These are phyloP conservation scores for Corvus hawaiiensis DNA, from an alignment of 2,113 vertebrate species.

Conservation along the genomic window DNA sequence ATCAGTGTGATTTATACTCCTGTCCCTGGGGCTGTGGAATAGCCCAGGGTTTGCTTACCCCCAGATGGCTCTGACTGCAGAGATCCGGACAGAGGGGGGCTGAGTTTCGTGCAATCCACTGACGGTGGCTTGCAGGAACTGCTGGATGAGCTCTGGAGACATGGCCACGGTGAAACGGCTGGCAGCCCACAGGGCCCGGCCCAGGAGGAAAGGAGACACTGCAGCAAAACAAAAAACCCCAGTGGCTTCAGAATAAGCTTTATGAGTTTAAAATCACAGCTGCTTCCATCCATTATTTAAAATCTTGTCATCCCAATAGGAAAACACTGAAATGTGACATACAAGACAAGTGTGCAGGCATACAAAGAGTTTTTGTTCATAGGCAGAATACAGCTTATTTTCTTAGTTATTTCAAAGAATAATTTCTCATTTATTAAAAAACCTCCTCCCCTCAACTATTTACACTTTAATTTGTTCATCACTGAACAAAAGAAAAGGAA, in stretches of 20 bases:
- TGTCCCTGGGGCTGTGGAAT: not conserved
- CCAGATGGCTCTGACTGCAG: conserved; percentile 95
- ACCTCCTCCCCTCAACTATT: not conserved
- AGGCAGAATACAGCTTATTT: not conserved
- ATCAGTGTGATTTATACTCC: not conserved
- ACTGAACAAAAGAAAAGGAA: not conserved
- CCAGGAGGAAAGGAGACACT: conserved; percentile 92
- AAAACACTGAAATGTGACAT: not conserved
- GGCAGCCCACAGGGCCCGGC: conserved; percentile 94
- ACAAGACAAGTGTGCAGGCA: not conserved
- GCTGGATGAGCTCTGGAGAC: conserved; percentile 96
- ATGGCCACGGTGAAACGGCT: conserved; percentile 95
- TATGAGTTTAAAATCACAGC: not conserved
- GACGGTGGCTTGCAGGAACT: conserved; percentile 96
- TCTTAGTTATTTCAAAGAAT: not conserved
- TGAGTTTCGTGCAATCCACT: conserved; percentile 93
- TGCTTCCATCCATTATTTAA: not conserved
- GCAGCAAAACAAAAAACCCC: not conserved
- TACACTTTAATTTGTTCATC: not conserved
- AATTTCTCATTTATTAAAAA: not conserved
- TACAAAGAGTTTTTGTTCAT: not conserved
- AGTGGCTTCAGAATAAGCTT: not conserved
- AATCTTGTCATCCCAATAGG: not conserved
- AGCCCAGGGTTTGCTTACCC: conserved; percentile 78
- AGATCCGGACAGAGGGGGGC: conserved; percentile 93